Evolutionary conservation across 1,140 invertebrate species (phyloP).

Genomic region (Ruditapes philippinarum): DNA sequence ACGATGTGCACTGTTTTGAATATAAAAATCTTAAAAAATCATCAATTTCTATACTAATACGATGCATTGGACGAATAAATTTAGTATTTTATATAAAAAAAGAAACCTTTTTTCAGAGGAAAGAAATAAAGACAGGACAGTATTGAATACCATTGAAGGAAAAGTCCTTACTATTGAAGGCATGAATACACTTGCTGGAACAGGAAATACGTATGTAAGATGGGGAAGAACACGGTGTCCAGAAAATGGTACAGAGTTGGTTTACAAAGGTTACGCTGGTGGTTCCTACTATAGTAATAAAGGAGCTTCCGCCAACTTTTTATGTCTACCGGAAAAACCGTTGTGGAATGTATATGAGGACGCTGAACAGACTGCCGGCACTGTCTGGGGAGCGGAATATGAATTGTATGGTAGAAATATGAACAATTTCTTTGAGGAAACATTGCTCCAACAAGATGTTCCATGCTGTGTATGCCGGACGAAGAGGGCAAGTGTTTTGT

Average conservation of each 20-base stretch:
- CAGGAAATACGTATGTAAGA: constrained; percentile 24
- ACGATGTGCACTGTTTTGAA: no score
- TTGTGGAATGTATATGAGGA: neutral
- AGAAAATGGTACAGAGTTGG: neutral
- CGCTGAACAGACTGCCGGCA: neutral
- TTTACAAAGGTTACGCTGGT: constrained; percentile 29
- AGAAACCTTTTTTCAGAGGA: no score
- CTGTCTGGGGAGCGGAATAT: constrained; percentile 41
- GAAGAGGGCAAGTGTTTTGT: neutral
- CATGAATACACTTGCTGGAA: neutral
- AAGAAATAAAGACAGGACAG: no score
- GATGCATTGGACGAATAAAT: no score
- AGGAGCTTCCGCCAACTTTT: constrained; percentile 10
- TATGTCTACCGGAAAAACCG: constrained; percentile 43
- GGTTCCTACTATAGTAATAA: neutral
- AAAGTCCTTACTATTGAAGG: no score
- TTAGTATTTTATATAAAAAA: no score
- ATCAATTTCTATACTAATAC: no score
- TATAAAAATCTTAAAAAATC: no score
- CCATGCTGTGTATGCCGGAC: neutral
- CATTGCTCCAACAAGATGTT: neutral
- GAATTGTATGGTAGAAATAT: neutral
- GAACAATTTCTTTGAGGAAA: no score
- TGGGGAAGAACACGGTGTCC: constrained; percentile 37
- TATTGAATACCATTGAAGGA: no score